Percentiles rank a stretch among this genome's conserved stretches.
Conservation (phyloP, 2,113 vertebrate genomes). For the Eclectus roratus region DNA sequence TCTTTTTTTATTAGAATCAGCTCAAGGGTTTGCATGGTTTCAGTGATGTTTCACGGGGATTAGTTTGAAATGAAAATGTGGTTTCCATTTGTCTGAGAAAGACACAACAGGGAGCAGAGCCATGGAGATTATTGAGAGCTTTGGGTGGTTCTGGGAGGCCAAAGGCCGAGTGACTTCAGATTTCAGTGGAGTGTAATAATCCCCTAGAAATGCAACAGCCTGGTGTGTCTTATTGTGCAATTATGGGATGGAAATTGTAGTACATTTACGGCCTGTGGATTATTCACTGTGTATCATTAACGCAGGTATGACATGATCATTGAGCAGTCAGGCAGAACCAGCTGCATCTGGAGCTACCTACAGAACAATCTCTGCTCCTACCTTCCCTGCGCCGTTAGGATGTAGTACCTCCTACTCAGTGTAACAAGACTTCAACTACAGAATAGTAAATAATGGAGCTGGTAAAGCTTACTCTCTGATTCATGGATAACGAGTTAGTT, state of each 20-base stretch:
- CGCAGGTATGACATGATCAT: background rate
- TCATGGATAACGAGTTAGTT: background rate
- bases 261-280: background rate
- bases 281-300: background rate
- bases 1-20: slow-evolving; percentile 6
- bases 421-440: background rate
- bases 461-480: background rate
- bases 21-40: background rate
- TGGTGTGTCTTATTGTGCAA: background rate
- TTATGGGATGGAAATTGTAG: slow-evolving; percentile 12
- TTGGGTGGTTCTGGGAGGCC: slow-evolving; percentile 47
- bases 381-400: background rate
- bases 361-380: background rate
- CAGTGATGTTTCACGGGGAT: background rate
- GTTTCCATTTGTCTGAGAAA: slow-evolving; percentile 47
- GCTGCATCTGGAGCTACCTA: background rate
- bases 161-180: slow-evolving; percentile 33
- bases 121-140: slow-evolving; percentile 28
- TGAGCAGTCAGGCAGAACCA: background rate
- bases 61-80: slow-evolving; percentile 14
- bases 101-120: slow-evolving; percentile 46
- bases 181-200: slow-evolving; percentile 30
- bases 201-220: slow-evolving; percentile 14
- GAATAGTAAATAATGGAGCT: background rate
- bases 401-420: background rate